phyloP scores from a whole-genome alignment of 2,888 invertebrate genomes.

The Amphipoea lucens region DNA sequence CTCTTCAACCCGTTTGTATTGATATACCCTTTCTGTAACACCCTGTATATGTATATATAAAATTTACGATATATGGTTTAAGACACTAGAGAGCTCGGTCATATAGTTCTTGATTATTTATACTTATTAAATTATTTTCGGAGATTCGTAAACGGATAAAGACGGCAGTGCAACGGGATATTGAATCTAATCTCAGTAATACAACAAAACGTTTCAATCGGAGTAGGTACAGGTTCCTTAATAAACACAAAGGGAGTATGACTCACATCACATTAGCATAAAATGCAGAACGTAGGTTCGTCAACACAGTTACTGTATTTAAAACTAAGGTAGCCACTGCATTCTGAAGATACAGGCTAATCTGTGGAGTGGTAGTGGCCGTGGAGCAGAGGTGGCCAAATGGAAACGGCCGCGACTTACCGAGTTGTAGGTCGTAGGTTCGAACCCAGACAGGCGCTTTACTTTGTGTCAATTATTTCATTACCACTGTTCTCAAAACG shows the following conservation, averaged over 20 bases:
- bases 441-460: too few relatives aligned
- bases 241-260: slow-evolving; percentile 15
- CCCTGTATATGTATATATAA: too few relatives aligned
- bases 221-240: background rate
- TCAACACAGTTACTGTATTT: background rate
- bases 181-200: background rate
- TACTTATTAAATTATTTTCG: background rate
- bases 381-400: too few relatives aligned
- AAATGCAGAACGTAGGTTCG: background rate
- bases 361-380: too few relatives aligned
- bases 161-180: background rate
- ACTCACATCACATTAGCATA: background rate
- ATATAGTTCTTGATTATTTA: background rate
- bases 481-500: too few relatives aligned
- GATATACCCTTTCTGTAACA: too few relatives aligned
- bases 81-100: background rate
- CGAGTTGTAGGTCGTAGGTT: too few relatives aligned
- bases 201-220: background rate
- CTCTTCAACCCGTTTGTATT: too few relatives aligned
- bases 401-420: too few relatives aligned
- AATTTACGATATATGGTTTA: slow-evolving; percentile 1
- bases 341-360: background rate
- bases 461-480: too few relatives aligned
- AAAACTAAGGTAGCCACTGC: background rate
- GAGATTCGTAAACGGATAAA: background rate